Evolutionary conservation across 2,113 vertebrate genomes (phyloP).

Genomic region (Phylloscopus trochiloides): DNA sequence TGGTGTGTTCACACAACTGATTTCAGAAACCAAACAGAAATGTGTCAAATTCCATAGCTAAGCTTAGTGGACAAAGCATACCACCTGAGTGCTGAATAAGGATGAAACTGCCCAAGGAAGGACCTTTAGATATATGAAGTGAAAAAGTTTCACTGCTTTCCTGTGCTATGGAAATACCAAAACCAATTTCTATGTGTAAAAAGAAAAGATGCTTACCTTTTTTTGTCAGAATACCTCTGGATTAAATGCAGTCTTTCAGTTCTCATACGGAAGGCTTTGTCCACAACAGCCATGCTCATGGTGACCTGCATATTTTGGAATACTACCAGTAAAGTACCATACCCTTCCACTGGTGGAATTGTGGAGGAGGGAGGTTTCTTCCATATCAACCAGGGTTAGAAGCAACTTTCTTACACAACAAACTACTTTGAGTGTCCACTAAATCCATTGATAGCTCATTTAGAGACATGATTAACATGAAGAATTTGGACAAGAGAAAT

Average conservation of each 20-base stretch:
- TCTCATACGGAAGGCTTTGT: neutral
- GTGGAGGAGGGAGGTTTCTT: neutral
- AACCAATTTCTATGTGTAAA: neutral
- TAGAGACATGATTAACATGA: neutral
- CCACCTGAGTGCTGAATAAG: neutral
- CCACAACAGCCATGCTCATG: neutral
- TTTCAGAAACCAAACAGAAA: neutral
- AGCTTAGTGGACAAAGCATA: neutral
- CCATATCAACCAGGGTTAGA: neutral
- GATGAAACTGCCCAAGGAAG: neutral
- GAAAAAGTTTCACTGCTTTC: neutral
- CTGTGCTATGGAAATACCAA: neutral
- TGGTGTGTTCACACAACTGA: neutral
- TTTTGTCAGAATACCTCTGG: neutral
- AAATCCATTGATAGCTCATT: neutral
- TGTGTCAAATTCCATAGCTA: neutral
- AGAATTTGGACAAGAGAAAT: neutral
- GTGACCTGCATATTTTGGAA: neutral
- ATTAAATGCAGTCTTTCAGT: neutral
- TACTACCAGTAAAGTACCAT: rapidly evolving
- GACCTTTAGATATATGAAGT: neutral
- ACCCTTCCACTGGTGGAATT: neutral
- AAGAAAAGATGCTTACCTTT: neutral
- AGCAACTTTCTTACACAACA: neutral
- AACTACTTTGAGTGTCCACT: neutral